phyloP scores from a whole-genome alignment of 2,113 vertebrate species.

The Sterna hirundo region DNA sequence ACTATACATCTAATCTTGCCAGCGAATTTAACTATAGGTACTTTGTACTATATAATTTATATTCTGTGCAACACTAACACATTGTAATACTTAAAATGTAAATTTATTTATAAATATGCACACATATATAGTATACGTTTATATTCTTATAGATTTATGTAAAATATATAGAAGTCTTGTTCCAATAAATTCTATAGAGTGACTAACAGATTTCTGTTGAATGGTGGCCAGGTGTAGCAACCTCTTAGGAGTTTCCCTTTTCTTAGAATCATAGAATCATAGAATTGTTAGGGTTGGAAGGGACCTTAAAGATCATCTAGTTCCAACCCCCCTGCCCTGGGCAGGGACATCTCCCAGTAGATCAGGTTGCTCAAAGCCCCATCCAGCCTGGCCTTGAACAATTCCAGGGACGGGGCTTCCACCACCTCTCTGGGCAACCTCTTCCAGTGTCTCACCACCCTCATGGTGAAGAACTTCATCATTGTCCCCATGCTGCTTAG shows the following conservation, averaged over 20 bases:
- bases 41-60: neutral
- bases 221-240: neutral
- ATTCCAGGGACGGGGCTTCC: too few relatives aligned
- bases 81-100: neutral
- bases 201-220: neutral
- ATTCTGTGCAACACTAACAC: neutral
- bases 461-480: neutral
- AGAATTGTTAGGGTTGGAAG: too few relatives aligned
- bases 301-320: too few relatives aligned
- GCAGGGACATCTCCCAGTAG: too few relatives aligned
- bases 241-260: neutral
- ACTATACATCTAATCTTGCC: neutral
- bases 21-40: neutral
- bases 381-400: too few relatives aligned
- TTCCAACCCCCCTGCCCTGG: too few relatives aligned
- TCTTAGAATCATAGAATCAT: neutral
- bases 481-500: neutral
- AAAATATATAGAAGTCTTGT: neutral
- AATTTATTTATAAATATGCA: constrained; percentile 42
- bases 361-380: too few relatives aligned
- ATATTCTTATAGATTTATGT: constrained; percentile 14
- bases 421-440: too few relatives aligned
- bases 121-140: neutral
- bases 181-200: neutral
- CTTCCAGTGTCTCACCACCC: too few relatives aligned